Conservation (phyloP, 2,797 vertebrate genomes). For the Lepilemur ruficaudatus region DNA sequence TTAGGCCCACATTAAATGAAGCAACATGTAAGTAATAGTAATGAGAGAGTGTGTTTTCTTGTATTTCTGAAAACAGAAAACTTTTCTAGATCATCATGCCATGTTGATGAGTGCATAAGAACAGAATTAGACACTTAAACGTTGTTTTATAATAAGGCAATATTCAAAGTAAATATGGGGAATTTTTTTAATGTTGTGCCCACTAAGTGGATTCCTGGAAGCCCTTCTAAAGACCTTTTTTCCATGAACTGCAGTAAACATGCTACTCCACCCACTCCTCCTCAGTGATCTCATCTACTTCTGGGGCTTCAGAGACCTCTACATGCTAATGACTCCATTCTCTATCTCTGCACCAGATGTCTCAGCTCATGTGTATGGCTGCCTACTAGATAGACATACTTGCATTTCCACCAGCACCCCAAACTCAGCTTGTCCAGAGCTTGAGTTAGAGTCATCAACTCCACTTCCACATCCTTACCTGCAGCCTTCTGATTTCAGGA, state of each 20-base stretch:
- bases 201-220: neutral
- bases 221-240: neutral
- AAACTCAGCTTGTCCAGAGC: neutral
- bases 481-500: too few relatives aligned
- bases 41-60: neutral
- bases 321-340: neutral
- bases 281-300: neutral
- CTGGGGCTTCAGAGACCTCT: neutral
- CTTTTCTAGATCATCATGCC: neutral
- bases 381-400: neutral
- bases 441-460: neutral
- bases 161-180: neutral
- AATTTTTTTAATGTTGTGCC: neutral
- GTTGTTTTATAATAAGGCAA: neutral
- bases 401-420: neutral
- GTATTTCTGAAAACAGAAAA: constrained; percentile 30
- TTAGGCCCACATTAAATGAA: neutral
- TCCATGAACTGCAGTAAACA: neutral
- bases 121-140: constrained; percentile 1
- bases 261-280: neutral
- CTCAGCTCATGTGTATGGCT: neutral
- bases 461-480: neutral
- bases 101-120: neutral
- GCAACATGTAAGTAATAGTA: neutral
- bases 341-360: neutral